Conservation (phyloP, 2,797 vertebrate genomes). For the Melanogrammus aeglefinus region DNA sequence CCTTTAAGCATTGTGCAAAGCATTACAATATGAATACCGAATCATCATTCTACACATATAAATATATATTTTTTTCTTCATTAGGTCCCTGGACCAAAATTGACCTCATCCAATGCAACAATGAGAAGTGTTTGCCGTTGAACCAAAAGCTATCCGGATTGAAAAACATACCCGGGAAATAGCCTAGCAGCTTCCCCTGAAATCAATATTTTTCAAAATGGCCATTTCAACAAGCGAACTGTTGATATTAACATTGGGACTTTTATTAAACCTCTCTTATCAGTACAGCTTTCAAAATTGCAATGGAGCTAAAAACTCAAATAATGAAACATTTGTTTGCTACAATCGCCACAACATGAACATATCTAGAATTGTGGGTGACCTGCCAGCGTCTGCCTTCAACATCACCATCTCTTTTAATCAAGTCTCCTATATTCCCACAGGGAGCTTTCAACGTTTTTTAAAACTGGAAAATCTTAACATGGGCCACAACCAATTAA, state of each 20-base stretch:
- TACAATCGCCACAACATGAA: constrained; percentile 15
- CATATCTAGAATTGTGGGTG: constrained; percentile 54
- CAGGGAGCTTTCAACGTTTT: constrained; percentile 59
- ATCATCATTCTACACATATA: neutral
- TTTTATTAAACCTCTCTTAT: constrained; percentile 48
- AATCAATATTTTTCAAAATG: constrained; percentile 48
- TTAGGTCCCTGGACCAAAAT: constrained; percentile 34
- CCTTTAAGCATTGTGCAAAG: no score
- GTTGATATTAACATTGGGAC: constrained; percentile 34
- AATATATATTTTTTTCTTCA: constrained; percentile 10
- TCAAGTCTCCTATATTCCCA: constrained; percentile 41
- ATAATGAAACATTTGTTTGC: constrained; percentile 59
- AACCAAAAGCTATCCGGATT: neutral
- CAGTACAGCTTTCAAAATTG: constrained; percentile 76
- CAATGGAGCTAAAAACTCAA: constrained; percentile 48
- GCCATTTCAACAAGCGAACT: constrained; percentile 17
- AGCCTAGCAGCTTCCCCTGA: neutral
- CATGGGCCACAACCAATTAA: constrained; percentile 56
- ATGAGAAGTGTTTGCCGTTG: neutral
- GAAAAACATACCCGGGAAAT: neutral
- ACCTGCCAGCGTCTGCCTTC: constrained; percentile 57
- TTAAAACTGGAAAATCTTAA: constrained; percentile 52
- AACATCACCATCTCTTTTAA: constrained; percentile 63
- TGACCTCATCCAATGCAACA: neutral
- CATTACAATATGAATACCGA: no score